Evolutionary conservation across 2,797 vertebrate species (phyloP), one percentile per base, ranked within the genome.

Genomic region (Clarias pachynema): DNA sequence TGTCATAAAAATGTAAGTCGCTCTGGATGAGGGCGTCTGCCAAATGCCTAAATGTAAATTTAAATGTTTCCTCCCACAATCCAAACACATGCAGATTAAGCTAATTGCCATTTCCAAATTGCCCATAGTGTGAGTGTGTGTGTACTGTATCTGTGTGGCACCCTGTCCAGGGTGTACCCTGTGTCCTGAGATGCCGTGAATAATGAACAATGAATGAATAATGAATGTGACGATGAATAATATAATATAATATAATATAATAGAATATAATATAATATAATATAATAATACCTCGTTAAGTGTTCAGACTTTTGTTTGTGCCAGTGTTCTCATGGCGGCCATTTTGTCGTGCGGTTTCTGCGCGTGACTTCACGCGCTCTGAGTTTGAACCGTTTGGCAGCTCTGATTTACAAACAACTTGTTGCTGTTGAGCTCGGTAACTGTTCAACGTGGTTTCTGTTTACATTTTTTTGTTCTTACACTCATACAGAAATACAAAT

Each of bases 341-440:
- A 80, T 85, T 15, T 70, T 26, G 75, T 5, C 57, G 3, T 0
- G 0, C 0, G 1, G 0, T 31, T 14, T 4, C 22, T 24, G 34
- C 29, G 12, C 57, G 0, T 60, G 15, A 16, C 78, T 89, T 89
- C 86, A 79, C 83, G 24, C 24, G 9, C 12, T 1, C 10, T 53
- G 59, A 14, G 72, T 86, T 89, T 89, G 79, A 87, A 89, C 73
- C 79, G 84, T 82, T 86, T 82, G 53, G 60, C 49, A 84, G 82
- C 79, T 26, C 63, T 79, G 80, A 84, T 84, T 53, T 83, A 70
- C 15, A 72, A 87, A 82, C 60, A 68, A 73, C 70, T 81, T 34
- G 69, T 14, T 77, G 84, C 57, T 66, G 16, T n/a, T 75, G 0
- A 44, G 2, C 1, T 74, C 20, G 53, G 60, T 29, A 22, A 20